Base-by-base conservation (phyloP, 2,888 invertebrate species). In the Noctua fimbriata region DNA sequence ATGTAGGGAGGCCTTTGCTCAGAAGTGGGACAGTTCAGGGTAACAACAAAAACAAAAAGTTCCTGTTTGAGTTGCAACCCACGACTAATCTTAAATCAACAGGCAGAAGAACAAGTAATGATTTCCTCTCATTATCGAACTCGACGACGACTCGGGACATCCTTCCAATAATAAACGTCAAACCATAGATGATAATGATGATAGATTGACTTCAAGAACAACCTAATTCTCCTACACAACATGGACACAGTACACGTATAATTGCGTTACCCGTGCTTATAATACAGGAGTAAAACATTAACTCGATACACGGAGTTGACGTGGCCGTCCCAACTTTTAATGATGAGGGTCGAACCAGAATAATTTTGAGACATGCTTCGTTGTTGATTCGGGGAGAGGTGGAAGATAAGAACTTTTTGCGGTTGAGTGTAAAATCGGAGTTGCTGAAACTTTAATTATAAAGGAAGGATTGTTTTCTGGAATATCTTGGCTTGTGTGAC, bases 321-420 rank as follows among this genome's bases (percentile, higher is more conserved):
- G 90, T 85, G 78, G 83, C 89, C 88, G 92, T 91, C 92, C 87
- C 83, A 94, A 94, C 93, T 94, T 94, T 93, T 94, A 93, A 94
- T 94, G 93, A 94, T 89, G 90, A 94, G 92, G 94, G 94, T 94
- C 84, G 90, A 87, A 87, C 82, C 76, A 73, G 89, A 90, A 91
- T 90, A 90, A 92, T 91, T 92, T 89, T 88, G 84, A 86, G 83
- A 89, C 88, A 90, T 82, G 86, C 85, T 79, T 73, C 88, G 77
- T 81, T 90, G 90, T 89, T 89, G 87, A 88, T 82, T 88, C 67
- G 18, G 60, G 3, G 16, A 21, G 12, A 44, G 76, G 75, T 69
- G 32, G 0, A 81, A 80, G 60, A 52, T 67, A 77, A 49, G 52
- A 77, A 67, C 76, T 75, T 75, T 21, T 36, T 74, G 73, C 87